Evolutionary conservation across 2,113 vertebrate genomes (phyloP), one percentile per base, ranked within the genome.

Genomic region (Rafetus swinhoei): DNA sequence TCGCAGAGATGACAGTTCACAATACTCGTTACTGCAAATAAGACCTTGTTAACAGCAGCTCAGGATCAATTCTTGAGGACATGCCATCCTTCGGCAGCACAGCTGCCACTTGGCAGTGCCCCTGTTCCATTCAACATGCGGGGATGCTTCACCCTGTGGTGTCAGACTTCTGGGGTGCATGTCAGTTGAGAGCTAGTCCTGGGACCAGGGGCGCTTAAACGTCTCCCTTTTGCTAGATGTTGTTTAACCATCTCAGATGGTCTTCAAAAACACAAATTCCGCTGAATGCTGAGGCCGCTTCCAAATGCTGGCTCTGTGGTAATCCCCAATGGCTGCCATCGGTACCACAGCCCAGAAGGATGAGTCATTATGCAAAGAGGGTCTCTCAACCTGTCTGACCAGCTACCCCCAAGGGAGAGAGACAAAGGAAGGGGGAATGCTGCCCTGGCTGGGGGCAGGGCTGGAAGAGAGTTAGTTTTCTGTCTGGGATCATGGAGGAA

Each of bases 1-100:
- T 27, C 59, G 0, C 53, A 4, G 4, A 29, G 0, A 4, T 24
- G 91, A 62, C 72, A 1, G 50, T 45, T 25, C 0, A 1, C 65
- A 69, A 0, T 72, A 1, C 79, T 84, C 3, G 0, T 3, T 27
- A 79, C 60, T 54, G 39, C 16, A 7, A 5, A 6, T 1, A 7
- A 35, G 53, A 45, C 15, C 72, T 79, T 4, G 19, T 69, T 4
- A 91, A 72, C 87, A 45, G 69, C 79, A 65, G 79, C 57, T 2
- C 15, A 27, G 87, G 45, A 24, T 53, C 24, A 35, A 4, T 35
- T 84, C 21, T 69, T 29, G 7, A 55, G 9, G 19, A 32, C 14
- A 27, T 27, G 29, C 53, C 5, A 6, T 55, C 15, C 3, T 81
- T 29, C 55, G 53, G 32, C 29, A 32, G 5, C 27, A n/a, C 7